A percentile compares a stretch with the other conserved stretches of the same genome.
These are phyloP conservation scores for Lerema accius DNA, from an alignment of 1,140 invertebrate species.

Conservation along the genomic window DNA sequence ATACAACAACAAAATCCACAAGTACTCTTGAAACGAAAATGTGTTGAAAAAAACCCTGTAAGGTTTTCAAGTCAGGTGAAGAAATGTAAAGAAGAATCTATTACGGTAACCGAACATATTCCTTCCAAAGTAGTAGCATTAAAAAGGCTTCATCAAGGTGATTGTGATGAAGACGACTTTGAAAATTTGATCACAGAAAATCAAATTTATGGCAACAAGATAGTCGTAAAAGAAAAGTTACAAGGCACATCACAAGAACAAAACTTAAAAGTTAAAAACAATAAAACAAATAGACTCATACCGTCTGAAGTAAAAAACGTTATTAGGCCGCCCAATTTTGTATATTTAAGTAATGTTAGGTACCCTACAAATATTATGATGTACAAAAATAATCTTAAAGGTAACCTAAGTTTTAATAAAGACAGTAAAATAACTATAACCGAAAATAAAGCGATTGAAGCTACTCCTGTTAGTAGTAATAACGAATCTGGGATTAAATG, in stretches of 20 bases:
- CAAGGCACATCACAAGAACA: constrained; percentile 73
- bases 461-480: constrained; percentile 35
- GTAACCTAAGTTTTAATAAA: constrained; percentile 46
- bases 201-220: constrained; percentile 82
- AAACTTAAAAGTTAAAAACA: constrained; percentile 62
- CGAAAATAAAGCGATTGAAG: constrained; percentile 49
- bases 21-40: constrained; percentile 71
- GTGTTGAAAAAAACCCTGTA: constrained; percentile 70
- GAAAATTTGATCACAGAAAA: constrained; percentile 82
- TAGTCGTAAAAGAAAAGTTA: constrained; percentile 81
- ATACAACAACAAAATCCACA: constrained; percentile 68
- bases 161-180: constrained; percentile 80
- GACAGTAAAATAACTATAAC: constrained; percentile 42
- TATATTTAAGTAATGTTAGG: constrained; percentile 76
- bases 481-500: constrained; percentile 25
- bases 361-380: constrained; percentile 75
- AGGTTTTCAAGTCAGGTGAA: constrained; percentile 64
- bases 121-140: constrained; percentile 77
- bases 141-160: constrained; percentile 75
- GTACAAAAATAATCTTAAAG: constrained; percentile 66
- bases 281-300: constrained; percentile 44
- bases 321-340: constrained; percentile 72
- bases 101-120: constrained; percentile 48
- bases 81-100: constrained; percentile 66
- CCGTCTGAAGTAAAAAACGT: constrained; percentile 57